A percentile compares a stretch with the other conserved stretches of the same genome.
phyloP scores from a whole-genome alignment of 37 sponge, comb jelly and placozoan genomes.

The Lycopodina hypogea region DNA sequence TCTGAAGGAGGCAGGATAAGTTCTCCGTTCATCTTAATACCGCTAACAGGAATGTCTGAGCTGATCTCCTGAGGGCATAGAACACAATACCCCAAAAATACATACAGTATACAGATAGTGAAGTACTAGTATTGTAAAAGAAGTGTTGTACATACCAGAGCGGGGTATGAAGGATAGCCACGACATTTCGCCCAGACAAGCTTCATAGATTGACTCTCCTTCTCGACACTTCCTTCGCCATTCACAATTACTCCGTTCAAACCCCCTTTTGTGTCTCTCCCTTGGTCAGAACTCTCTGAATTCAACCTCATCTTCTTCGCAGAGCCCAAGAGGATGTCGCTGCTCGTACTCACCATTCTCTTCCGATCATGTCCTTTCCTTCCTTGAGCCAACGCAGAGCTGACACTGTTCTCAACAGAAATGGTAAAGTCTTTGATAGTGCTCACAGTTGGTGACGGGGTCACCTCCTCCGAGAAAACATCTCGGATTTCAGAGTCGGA shows the following conservation, averaged over 20 bases:
- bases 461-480: neutral
- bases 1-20: conserved; percentile 84
- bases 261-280: neutral
- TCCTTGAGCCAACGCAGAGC: neutral
- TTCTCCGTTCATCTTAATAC: conserved; percentile 65
- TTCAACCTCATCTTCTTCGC: conserved; percentile 4
- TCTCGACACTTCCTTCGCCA: conserved; percentile 4
- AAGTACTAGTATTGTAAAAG: neutral
- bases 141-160: conserved; percentile 91
- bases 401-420: neutral
- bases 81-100: neutral
- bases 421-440: conserved; percentile 49
- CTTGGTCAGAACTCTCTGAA: conserved; percentile 14
- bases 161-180: conserved; percentile 96
- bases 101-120: neutral
- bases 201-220: conserved; percentile 43
- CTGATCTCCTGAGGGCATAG: conserved; percentile 80
- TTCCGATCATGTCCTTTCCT: neutral
- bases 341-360: conserved; percentile 19
- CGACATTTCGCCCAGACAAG: conserved; percentile 98
- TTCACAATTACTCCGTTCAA: neutral
- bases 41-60: conserved; percentile 66
- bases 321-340: neutral
- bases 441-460: conserved; percentile 33
- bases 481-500: conserved; percentile 7